Percentiles rank a stretch among this genome's conserved stretches.
phyloP scores from a whole-genome alignment of 2,797 vertebrate genomes.

The Kryptopterus vitreolus region DNA sequence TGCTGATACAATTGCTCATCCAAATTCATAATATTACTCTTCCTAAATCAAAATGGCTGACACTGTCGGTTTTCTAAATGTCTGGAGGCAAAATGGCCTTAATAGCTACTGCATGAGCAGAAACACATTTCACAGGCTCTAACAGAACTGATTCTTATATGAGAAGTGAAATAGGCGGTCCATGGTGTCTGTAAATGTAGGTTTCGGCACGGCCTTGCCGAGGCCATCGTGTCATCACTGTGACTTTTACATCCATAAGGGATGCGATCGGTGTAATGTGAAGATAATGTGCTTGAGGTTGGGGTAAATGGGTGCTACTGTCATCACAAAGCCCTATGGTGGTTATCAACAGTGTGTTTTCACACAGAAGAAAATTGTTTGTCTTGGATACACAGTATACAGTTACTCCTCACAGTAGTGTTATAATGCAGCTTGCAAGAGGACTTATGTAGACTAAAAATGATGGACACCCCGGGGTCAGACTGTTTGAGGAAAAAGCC shows the following conservation, averaged over 20 bases:
- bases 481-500: too few species aligned
- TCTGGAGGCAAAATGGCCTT: background rate
- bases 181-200: background rate
- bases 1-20: too few species aligned
- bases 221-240: background rate
- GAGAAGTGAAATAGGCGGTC: too few species aligned
- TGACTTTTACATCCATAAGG: constrained; percentile 18
- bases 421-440: too few species aligned
- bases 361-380: background rate
- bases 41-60: too few species aligned
- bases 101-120: background rate
- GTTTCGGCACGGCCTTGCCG: background rate
- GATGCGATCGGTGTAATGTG: constrained; percentile 28
- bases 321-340: background rate
- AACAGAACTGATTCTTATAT: background rate
- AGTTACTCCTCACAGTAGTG: too few species aligned
- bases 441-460: too few species aligned
- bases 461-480: too few species aligned
- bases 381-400: too few species aligned
- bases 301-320: constrained; percentile 25
- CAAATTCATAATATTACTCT: too few species aligned
- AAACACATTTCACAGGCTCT: background rate
- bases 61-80: background rate
- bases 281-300: constrained; percentile 38
- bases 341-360: constrained; percentile 1